These are phyloP conservation scores for Galerucella pusilla DNA, from an alignment of 2,888 invertebrate species.

Conservation along the genomic window DNA sequence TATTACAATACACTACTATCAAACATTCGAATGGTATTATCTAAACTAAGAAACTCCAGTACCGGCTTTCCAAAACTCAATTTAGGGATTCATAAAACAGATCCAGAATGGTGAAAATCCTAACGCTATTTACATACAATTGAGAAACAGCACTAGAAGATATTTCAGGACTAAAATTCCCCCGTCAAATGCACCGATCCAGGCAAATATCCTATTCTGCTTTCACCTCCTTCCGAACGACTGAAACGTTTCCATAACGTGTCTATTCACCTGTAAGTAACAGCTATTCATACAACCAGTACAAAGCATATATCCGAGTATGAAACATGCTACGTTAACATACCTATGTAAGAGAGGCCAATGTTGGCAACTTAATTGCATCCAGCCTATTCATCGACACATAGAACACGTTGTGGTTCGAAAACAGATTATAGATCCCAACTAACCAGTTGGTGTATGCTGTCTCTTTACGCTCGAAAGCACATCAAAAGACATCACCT, in stretches of 20 bases:
- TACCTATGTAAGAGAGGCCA: background rate
- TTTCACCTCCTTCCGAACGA: background rate
- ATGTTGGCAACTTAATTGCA: background rate
- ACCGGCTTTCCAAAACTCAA: no score
- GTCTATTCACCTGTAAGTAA: background rate
- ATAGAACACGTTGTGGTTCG: background rate
- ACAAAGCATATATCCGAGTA: background rate
- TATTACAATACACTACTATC: no score
- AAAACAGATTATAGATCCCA: slow-evolving; percentile 5
- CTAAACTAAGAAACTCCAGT: no score
- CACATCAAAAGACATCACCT: slow-evolving; percentile 5
- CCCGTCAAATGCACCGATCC: no score
- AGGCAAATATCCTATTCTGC: no score
- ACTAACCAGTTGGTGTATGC: background rate
- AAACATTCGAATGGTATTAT: no score
- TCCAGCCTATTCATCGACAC: slow-evolving; percentile 2
- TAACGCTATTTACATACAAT: no score
- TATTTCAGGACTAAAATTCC: no score
- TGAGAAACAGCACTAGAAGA: no score
- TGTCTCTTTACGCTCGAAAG: background rate
- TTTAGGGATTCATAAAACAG: no score
- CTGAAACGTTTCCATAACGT: background rate
- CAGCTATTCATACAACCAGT: background rate
- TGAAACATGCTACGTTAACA: slow-evolving; percentile 1
- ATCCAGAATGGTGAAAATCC: no score